Evolutionary conservation across 2,113 vertebrate species (phyloP), one percentile per base, ranked within the genome.

Genomic region (Albula goreensis): DNA sequence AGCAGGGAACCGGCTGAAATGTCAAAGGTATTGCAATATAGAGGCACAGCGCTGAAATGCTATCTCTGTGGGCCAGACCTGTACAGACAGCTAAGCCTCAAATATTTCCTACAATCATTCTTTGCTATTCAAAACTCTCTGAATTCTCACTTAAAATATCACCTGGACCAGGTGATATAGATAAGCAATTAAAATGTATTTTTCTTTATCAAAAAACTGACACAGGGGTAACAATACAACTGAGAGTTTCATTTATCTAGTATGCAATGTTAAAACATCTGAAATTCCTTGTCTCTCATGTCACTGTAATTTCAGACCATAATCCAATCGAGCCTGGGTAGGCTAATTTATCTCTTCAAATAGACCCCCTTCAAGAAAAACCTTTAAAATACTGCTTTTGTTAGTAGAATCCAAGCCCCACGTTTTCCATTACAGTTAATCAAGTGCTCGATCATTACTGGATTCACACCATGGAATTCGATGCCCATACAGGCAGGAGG

Each of bases 311-410:
- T 86, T 60, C 66, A n/a, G 15, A 53, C 19, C 17, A 50, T 53
- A 8, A 79, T 79, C 49, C 5, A 2, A 79, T 10, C 9, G 12
- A 25, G 70, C n/a, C 70, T 74, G 49, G 48, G 4, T 49, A 48
- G 11, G 12, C 25, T 15, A 79, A 79, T 25, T 79, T 31, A 31
- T 25, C 22, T 70, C 22, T 48, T 48, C 6, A 79, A 50, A 48
- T 63, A 49, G 49, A 49, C n/a, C 82, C 25, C 31, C 22, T 17
- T 78, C 31, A 50, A 31, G 31, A 51, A 51, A 49, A 9, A 22
- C 22, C 6, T 41, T 83, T 83, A 57, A 57, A 74, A 81, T 52
- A 57, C 31, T 50, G 63, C 79, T 63, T 82, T 50, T 82, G 78
- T 60, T 25, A 82, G 50, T 9, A 85, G 50, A 10, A 22, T n/a